Base-by-base conservation (phyloP, 2,797 vertebrate genomes). In the Catostomus latipinnis region DNA sequence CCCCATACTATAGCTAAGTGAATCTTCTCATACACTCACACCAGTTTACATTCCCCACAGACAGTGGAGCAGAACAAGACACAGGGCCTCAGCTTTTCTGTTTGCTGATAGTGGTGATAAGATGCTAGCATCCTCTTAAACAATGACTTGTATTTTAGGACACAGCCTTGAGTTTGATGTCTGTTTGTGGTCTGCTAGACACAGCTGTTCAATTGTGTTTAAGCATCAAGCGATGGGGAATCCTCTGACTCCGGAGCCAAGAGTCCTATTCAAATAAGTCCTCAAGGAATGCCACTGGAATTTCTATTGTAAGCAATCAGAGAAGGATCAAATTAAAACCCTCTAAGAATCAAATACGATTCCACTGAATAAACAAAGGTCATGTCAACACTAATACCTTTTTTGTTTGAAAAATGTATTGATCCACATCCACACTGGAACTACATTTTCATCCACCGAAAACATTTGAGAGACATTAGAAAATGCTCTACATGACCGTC, bases 31-130 rank as follows among this genome's bases (percentile, higher is more conserved):
- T 18, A 60, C 45, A 50, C 76, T 67, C 9, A 60, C 22, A 46
- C n/a, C 45, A 74, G 83, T 88, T 88, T 87, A 90, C 86, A 86
- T 86, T 88, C 76, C 72, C 74, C 57, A 45, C 69, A 78, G 80
- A 88, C 62, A 49, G 66, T 63, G 84, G 81, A 63, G 84, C 87
- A 83, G 76, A 88, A 84, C 71, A 13, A 62, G 67, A 71, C 81
- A 50, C 62, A 71, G 79, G 60, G 58, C 10, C 70, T 83, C 76
- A 54, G 72, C 60, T 72, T 72, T 52, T 48, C 79, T 82, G 81
- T 86, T 84, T 82, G 83, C 78, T 72, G 86, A 87, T 86, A 78
- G 76, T 48, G 16, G 18, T 76, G 87, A 87, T 87, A 88, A 84
- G 72, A 68, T 80, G 79, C 73, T 73, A 52, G 50, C 46, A 14